These are phyloP conservation scores for Trachelus tabidus DNA, from an alignment of 2,888 invertebrate species.

Conservation along the genomic window DNA sequence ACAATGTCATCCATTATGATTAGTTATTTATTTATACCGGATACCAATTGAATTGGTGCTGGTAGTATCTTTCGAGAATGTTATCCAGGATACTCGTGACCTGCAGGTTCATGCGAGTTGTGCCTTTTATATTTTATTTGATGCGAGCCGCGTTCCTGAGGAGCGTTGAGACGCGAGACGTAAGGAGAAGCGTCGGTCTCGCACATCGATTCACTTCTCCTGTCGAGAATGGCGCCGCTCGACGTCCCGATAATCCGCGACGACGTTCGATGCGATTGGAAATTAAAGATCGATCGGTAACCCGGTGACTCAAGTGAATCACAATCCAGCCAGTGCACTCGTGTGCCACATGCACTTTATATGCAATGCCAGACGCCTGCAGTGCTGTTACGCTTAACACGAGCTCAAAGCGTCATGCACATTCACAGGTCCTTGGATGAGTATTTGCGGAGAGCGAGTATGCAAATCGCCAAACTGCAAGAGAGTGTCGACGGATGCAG, in stretches of 20 bases:
- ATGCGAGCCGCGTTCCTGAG: not conserved
- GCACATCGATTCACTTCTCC: constrained; percentile 61
- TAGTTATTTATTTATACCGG: not conserved
- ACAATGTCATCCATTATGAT: constrained; percentile 30
- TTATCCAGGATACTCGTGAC: not conserved
- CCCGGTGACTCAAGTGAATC: constrained; percentile 27
- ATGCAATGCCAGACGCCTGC: constrained; percentile 10
- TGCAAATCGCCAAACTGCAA: constrained; percentile 40
- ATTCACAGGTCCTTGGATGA: not conserved
- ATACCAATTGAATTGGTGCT: not conserved
- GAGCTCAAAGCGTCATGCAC: not conserved
- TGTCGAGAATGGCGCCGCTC: constrained; percentile 24
- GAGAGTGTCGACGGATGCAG: constrained; percentile 30
- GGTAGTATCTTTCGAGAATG: not conserved
- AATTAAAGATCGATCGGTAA: constrained; percentile 19
- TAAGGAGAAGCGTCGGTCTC: constrained; percentile 21
- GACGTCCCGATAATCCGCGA: constrained; percentile 33
- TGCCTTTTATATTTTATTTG: not conserved
- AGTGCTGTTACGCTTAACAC: constrained; percentile 13
- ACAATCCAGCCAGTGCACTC: constrained; percentile 27
- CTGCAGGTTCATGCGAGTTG: not conserved
- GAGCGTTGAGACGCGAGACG: constrained; percentile 2
- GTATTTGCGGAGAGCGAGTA: constrained; percentile 29
- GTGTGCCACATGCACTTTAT: constrained; percentile 2
- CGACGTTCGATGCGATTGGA: constrained; percentile 7